Conservation (phyloP, 2,113 vertebrate genomes). For the Centropus bengalensis region DNA sequence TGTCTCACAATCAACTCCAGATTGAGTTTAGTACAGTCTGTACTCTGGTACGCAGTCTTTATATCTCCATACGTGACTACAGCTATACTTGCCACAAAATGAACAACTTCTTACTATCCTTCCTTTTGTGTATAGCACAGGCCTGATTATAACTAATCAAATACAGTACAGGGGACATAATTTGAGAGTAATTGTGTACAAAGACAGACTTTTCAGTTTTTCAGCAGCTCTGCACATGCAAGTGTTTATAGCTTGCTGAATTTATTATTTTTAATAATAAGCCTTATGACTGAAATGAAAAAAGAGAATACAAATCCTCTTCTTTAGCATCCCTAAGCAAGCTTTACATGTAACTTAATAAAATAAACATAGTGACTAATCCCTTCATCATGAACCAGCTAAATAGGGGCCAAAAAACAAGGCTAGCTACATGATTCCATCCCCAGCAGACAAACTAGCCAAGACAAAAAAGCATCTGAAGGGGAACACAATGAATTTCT, state of each 20-base stretch:
- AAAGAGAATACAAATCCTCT: neutral
- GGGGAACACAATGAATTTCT: neutral
- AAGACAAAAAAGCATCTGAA: neutral
- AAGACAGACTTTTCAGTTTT: neutral
- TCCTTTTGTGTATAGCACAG: neutral
- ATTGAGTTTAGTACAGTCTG: neutral
- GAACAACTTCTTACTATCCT: neutral
- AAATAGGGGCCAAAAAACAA: neutral
- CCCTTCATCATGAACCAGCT: neutral
- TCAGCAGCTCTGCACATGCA: neutral
- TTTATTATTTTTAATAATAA: neutral
- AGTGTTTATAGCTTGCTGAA: neutral
- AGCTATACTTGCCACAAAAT: neutral
- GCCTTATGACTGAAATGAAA: neutral
- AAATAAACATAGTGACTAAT: neutral
- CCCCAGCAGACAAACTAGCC: neutral
- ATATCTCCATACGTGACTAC: neutral
- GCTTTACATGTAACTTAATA: neutral
- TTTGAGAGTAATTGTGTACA: neutral
- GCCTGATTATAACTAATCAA: neutral
- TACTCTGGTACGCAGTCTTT: neutral
- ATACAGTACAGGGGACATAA: accelerated
- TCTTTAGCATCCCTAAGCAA: neutral
- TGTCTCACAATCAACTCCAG: neutral
- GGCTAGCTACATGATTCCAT: neutral